A percentile compares a stretch with the other conserved stretches of the same genome.
Evolutionary conservation across 1,140 invertebrate genomes (phyloP).

Genomic region (Halyomorpha halys): DNA sequence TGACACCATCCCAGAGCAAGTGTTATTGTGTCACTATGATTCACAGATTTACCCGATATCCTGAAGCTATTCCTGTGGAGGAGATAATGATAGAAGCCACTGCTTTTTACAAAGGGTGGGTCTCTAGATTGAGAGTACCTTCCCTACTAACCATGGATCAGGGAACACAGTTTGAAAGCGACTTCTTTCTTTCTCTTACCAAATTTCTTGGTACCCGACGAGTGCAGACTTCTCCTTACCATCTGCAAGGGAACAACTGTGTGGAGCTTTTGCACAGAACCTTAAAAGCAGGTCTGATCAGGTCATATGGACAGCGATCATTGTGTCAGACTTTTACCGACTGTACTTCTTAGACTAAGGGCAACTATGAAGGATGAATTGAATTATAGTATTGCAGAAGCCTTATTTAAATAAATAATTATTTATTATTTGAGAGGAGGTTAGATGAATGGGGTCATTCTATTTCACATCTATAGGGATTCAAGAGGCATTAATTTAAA

Average conservation of each 20-base stretch:
- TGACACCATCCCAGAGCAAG: slow-evolving; percentile 34
- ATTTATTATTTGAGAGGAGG: too few relatives aligned
- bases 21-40: slow-evolving; percentile 38
- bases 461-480: too few relatives aligned
- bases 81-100: slow-evolving; percentile 35
- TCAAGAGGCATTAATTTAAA: too few relatives aligned
- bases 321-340: too few relatives aligned
- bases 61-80: slow-evolving; percentile 35
- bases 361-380: too few relatives aligned
- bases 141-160: slow-evolving; percentile 36
- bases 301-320: too few relatives aligned
- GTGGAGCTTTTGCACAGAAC: neutral
- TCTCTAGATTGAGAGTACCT: slow-evolving; percentile 35
- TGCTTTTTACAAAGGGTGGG: slow-evolving; percentile 35
- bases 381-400: too few relatives aligned
- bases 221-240: neutral
- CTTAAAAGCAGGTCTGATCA: neutral
- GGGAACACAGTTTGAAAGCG: slow-evolving; percentile 35
- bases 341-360: too few relatives aligned
- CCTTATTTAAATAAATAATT: too few relatives aligned
- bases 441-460: too few relatives aligned
- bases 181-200: slow-evolving; percentile 25
- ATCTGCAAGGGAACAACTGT: neutral
- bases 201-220: neutral
- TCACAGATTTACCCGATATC: slow-evolving; percentile 39